Conservation (phyloP, 1,140 invertebrate genomes). For the Drosophila chauvacae region DNA sequence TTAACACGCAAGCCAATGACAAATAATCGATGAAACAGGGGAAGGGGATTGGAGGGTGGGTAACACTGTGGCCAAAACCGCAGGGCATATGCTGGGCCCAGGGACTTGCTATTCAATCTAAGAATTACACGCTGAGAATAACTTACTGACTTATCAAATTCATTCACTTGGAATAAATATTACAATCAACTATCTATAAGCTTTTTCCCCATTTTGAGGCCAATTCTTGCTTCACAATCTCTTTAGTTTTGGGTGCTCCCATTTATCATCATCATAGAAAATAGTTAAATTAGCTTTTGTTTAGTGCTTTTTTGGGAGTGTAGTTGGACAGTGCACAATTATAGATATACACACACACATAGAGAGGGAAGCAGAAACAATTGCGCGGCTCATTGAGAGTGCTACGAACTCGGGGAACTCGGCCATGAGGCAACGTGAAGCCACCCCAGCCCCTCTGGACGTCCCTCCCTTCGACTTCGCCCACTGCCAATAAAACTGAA, state of each 20-base stretch:
- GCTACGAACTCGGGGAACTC: conserved; percentile 68
- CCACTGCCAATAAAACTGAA: conserved; percentile 81
- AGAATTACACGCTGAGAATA: conserved; percentile 20
- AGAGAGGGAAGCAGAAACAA: conserved; percentile 50
- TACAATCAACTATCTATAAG: too few relatives aligned
- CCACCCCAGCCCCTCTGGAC: conserved; percentile 28
- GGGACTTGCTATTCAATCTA: conserved; percentile 28
- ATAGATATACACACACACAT: conserved; percentile 37
- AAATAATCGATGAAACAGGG: conserved; percentile 72
- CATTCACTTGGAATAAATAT: too few relatives aligned
- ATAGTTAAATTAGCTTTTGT: conserved; percentile 1
- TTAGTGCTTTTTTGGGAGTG: conserved; percentile 17
- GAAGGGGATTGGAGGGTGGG: neutral
- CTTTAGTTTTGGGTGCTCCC: neutral
- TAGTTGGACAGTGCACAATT: conserved; percentile 47
- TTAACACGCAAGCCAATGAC: conserved; percentile 75
- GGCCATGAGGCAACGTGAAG: conserved; percentile 42
- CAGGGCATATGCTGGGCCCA: conserved; percentile 48
- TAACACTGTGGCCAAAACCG: conserved; percentile 33
- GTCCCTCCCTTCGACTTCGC: conserved; percentile 35
- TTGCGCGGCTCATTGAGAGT: conserved; percentile 77
- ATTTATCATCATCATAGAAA: conserved; percentile 4
- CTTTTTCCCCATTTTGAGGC: neutral
- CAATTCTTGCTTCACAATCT: neutral
- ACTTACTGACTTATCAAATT: neutral